Base-by-base conservation (phyloP, 2,888 invertebrate genomes). In the Hirtodrosophila alboralis region DNA sequence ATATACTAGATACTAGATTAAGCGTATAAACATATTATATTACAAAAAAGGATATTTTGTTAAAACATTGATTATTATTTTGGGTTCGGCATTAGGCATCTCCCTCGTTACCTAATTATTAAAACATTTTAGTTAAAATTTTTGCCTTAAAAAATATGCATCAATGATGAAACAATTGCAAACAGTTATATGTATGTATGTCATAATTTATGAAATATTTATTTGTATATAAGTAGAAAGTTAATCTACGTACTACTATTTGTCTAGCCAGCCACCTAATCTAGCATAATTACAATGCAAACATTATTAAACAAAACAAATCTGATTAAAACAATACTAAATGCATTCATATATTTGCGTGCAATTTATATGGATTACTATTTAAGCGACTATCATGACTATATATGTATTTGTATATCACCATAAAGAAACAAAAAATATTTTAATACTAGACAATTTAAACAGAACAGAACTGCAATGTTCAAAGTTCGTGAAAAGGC, bases 401-500 rank as follows among this genome's bases (percentile, higher is more conserved):
- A 23, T 23, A 23, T 23, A 41, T 37, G 30, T 40, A 38, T 48
- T 38, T 34, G 51, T 61, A 57, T 53, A 57, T 57, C 53, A 69
- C 34, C 36, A 30, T 31, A 57, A 48, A 37, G 28, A 61, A 61
- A 69, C 47, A 37, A 62, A 53, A 56, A 52, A 23, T 7, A 41
- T 73, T 64, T 59, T 43, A 56, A 72, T 75, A 84, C 77, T 75
- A 75, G 77, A 79, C 71, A 83, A 79, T 79, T 81, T 57, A 71
- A 80, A 78, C 41, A 52, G 67, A 78, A 78, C 64, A 63, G 63
- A 68, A 61, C 73, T 41, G 23, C 27, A 67, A 37, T 57, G 84
- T 62, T 76, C 49, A 65, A 47, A 52, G 84, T 85, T 78, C 69
- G 59, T 66, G 61, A 79, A 81, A 86, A 80, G 84, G 86, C 84